Evolutionary conservation across 2,888 invertebrate genomes (phyloP), one percentile per base, ranked within the genome.

Genomic region (Coronaproctus castanopsis): DNA sequence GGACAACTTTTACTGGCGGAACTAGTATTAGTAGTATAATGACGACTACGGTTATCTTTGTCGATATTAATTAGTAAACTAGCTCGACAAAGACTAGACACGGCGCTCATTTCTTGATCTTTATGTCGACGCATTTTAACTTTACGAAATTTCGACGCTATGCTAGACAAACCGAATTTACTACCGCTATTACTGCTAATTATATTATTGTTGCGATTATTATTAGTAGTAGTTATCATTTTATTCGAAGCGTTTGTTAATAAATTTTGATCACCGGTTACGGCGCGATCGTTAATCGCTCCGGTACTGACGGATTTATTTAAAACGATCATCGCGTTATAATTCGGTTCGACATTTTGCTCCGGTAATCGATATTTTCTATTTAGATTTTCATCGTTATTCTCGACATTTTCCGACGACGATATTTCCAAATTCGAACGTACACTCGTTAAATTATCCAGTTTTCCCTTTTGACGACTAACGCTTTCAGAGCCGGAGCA

Each of bases 61-160:
- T 59, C 52, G 2, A 59, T 21, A 50, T 60, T 60, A 3, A 60
- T 24, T 21, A 57, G 18, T 23, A 60, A 50, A 57, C 60, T 57
- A 54, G 57, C 57, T 49, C 54, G 21, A 18, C 60, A 60, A 2
- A 60, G 54, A 54, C 57, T 55, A 49, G 60, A 60, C 3, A 60
- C 57, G 23, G 60, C 54, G 57, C 60, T 57, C 24, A 57, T 23
- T 2, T 69, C 70, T 58, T 67, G 68, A 2, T 74, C 70, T 57
- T 70, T 73, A 24, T 66, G 68, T 57, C 70, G 72, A 62, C 77
- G 69, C 69, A 77, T 72, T 67, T 76, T 76, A 0, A 77, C 76
- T 62, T 78, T 76, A 2, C 78, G 74, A 62, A 81, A 75, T 68
- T 79, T 81, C 1, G 77, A 77, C 1, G 80, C 78, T 2, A 81